phyloP scores from a whole-genome alignment of 2,113 vertebrate genomes.

The Caloenas nicobarica region DNA sequence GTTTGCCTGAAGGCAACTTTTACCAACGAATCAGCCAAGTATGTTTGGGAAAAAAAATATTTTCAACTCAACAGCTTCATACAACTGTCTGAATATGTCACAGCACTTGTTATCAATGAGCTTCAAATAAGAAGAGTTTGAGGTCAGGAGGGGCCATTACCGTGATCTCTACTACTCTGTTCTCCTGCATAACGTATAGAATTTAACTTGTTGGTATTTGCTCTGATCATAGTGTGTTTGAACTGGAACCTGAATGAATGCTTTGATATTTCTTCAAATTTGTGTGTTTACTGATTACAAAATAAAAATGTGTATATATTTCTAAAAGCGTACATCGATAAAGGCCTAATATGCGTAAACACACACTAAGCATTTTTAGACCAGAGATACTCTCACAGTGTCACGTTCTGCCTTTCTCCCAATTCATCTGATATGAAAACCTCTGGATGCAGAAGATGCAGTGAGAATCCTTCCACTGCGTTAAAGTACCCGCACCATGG shows the following conservation, averaged over 20 bases:
- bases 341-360: not conserved
- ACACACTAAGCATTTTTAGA: not conserved
- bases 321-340: not conserved
- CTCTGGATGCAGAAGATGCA: not conserved
- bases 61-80: constrained; percentile 30
- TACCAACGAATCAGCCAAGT: constrained; percentile 6
- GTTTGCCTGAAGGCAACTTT: constrained; percentile 48
- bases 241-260: not conserved
- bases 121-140: constrained; percentile 47
- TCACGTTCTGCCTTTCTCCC: not conserved
- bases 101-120: constrained; percentile 6
- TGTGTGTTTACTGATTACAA: not conserved
- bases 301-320: not conserved
- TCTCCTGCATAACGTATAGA: not conserved
- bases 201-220: not conserved
- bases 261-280: not conserved
- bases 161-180: not conserved
- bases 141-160: not conserved
- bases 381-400: not conserved
- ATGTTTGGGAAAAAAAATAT: constrained; percentile 22
- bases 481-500: not conserved
- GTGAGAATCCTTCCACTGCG: not conserved
- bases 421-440: not conserved
- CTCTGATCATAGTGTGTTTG: not conserved
- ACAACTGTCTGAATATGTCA: constrained; percentile 13